Evolutionary conservation across 2,113 vertebrate species (phyloP).

Genomic region (Clarias batrachus): DNA sequence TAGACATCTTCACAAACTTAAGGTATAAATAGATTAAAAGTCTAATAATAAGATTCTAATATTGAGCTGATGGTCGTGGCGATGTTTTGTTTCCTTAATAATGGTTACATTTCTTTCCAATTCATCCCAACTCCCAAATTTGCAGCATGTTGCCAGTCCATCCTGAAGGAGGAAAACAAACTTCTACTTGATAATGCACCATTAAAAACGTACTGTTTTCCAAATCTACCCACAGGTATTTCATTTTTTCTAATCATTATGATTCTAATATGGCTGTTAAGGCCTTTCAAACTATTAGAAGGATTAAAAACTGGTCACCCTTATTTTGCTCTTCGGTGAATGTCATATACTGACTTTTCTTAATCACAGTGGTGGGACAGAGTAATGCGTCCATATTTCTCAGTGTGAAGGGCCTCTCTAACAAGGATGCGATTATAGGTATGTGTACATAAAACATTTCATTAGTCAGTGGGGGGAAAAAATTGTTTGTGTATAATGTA

Average conservation of each 20-base stretch:
- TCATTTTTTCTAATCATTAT: not conserved
- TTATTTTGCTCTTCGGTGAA: not conserved
- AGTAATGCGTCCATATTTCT: slow-evolving; percentile 34
- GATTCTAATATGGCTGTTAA: not conserved
- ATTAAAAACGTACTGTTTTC: not conserved
- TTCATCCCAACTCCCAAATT: not conserved
- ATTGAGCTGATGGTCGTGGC: not conserved
- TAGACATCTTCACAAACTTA: too few species aligned
- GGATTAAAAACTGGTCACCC: not conserved
- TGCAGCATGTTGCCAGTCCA: not conserved
- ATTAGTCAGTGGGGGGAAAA: not conserved
- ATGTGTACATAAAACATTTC: not conserved
- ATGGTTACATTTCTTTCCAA: not conserved
- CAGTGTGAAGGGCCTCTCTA: not conserved
- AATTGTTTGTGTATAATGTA: not conserved
- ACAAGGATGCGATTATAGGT: slow-evolving; percentile 26
- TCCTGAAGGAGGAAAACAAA: not conserved
- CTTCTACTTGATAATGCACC: not conserved
- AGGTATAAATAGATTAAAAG: not conserved
- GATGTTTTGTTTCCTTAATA: not conserved
- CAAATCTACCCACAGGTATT: slow-evolving; percentile 34
- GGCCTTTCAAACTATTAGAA: not conserved
- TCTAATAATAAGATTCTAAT: not conserved
- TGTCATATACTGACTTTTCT: not conserved
- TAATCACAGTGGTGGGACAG: slow-evolving; percentile 18